Conservation (phyloP, 2,113 vertebrate genomes). For the Garra rufa region DNA sequence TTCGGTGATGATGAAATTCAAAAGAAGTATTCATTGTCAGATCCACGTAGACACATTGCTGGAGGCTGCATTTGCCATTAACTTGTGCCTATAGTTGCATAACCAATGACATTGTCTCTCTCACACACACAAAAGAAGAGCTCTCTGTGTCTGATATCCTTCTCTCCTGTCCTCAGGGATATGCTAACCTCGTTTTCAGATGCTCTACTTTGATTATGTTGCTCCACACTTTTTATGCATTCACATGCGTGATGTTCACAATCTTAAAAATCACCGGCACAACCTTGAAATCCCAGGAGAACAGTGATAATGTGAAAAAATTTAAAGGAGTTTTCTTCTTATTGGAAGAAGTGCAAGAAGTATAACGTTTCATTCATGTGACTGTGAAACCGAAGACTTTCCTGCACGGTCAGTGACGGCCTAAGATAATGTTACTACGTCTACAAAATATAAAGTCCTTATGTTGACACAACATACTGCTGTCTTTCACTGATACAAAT, state of each 20-base stretch:
- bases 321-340: background rate
- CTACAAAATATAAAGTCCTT: background rate
- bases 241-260: background rate
- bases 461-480: slow-evolving; percentile 30
- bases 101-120: slow-evolving; percentile 24
- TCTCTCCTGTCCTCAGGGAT: slow-evolving; percentile 23
- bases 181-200: slow-evolving; percentile 34
- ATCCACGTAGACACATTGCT: background rate
- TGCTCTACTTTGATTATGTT: slow-evolving; percentile 28
- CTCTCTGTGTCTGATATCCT: background rate
- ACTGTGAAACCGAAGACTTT: slow-evolving; percentile 18
- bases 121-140: slow-evolving; percentile 15
- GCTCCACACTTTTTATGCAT: background rate
- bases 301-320: background rate
- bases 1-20: slow-evolving; percentile 14
- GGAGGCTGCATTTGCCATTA: slow-evolving; percentile 25
- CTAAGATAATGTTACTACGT: slow-evolving; percentile 17
- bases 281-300: background rate
- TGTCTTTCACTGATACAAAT: slow-evolving; percentile 5
- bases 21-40: slow-evolving; percentile 28
- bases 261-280: background rate
- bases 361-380: slow-evolving; percentile 7
- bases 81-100: slow-evolving; percentile 19
- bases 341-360: background rate
- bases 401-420: background rate